Base-by-base conservation (phyloP, 2,797 vertebrate genomes). In the Siniperca scherzeri region DNA sequence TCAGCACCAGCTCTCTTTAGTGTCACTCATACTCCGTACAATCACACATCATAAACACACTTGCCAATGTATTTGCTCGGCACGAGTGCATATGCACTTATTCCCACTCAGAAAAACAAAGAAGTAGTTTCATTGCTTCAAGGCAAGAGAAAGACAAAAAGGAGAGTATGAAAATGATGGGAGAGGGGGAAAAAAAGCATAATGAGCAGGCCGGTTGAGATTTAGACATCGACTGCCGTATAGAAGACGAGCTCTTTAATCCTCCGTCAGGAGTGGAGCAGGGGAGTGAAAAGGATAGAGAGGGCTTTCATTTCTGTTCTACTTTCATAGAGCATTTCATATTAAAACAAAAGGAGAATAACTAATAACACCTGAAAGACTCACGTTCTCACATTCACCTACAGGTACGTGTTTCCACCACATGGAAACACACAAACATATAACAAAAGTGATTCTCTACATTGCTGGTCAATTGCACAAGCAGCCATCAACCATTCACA, bases 71-170 rank as follows among this genome's bases (percentile, higher is more conserved):
- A 44, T 81, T 33, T 70, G 64, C 65, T 73, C 61, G 67, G 59
- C 64, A 16, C 8, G 3, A 71, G 38, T 25, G 59, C 13, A 0
- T 44, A 25, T 4, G 62, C 71, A 80, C 75, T 80, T 70, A 78
- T 70, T 75, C 79, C 78, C 81, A 78, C 79, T 82, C 74, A 71
- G 61, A 60, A 19, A 81, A 82, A 87, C 74, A 86, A 87, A 83
- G 69, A 60, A n/a, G 52, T 21, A 46, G 30, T 64, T 68, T 66
- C 65, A 61, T 42, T 56, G 70, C 66, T 48, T 62, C 55, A 71
- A 77, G 62, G 46, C 84, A 78, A 70, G 53, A 57, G 69, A 78
- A 33, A 77, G 40, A 65, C 60, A 70, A 62, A 73, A 46, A 22
- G 19, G 21, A 40, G 38, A 68, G 50, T 14, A 52, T 55, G 27